phyloP scores from a whole-genome alignment of 2,888 invertebrate species.

The Ichneumoninae sp. region DNA sequence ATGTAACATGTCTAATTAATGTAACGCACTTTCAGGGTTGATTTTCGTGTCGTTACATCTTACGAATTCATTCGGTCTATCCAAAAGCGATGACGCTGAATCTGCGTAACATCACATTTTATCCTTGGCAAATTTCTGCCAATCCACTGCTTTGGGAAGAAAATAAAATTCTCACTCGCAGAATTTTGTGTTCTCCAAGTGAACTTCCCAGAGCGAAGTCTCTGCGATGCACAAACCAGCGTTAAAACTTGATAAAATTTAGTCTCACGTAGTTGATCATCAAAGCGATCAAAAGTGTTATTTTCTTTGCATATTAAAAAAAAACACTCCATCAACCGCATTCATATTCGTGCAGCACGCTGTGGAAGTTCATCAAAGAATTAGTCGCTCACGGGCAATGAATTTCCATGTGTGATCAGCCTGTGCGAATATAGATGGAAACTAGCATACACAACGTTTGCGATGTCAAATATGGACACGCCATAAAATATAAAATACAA shows the following conservation, averaged over 20 bases:
- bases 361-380: conserved; percentile 18
- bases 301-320: background rate
- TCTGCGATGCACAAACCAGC: no score
- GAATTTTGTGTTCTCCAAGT: no score
- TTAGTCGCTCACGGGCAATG: background rate
- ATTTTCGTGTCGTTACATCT: background rate
- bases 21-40: background rate
- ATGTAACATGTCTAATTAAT: background rate
- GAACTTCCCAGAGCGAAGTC: no score
- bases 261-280: background rate
- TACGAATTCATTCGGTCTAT: no score
- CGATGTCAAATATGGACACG: conserved; percentile 44
- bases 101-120: no score
- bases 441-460: conserved; percentile 42
- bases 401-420: conserved; percentile 21
- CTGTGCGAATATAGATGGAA: conserved; percentile 23
- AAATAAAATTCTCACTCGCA: background rate
- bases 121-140: background rate
- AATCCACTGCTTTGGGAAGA: background rate
- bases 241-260: no score
- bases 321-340: background rate
- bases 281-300: background rate
- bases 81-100: no score
- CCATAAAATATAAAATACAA: background rate
- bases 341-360: background rate